phyloP scores from a whole-genome alignment of 2,797 vertebrate genomes.

The Gymnoscopelus microlampas region DNA sequence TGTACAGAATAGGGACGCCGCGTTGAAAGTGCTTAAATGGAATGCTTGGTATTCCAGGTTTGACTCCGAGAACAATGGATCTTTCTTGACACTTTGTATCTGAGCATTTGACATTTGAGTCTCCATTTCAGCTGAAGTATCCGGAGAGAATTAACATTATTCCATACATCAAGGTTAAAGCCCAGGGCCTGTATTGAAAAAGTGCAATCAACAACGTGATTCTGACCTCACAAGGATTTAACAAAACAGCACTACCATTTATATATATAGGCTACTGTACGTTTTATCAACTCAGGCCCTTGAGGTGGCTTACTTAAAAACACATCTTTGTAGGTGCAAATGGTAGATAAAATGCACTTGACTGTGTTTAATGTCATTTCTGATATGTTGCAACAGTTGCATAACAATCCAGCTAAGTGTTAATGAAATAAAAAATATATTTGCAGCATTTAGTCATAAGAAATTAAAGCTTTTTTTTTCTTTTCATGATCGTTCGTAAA shows the following conservation, averaged over 20 bases:
- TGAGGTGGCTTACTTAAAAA: slow-evolving; percentile 30
- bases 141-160: too few relatives aligned
- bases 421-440: slow-evolving; percentile 32
- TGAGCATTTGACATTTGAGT: background rate
- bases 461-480: slow-evolving; percentile 65
- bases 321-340: slow-evolving; percentile 38
- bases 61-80: background rate
- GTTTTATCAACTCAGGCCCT: slow-evolving; percentile 29
- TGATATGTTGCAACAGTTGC: slow-evolving; percentile 45
- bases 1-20: too few relatives aligned
- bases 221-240: slow-evolving; percentile 11
- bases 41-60: background rate
- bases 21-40: too few relatives aligned
- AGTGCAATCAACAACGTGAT: slow-evolving; percentile 2
- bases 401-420: slow-evolving; percentile 33
- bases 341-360: background rate
- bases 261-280: background rate
- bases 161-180: background rate
- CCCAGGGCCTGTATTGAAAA: background rate
- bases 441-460: slow-evolving; percentile 54
- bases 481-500: slow-evolving; percentile 44
- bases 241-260: background rate
- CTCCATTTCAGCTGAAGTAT: background rate
- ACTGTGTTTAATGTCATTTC: background rate
- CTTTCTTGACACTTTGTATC: background rate